Evolutionary conservation across 2,888 invertebrate species (phyloP).

Genomic region (Caenorhabditis wallacei): DNA sequence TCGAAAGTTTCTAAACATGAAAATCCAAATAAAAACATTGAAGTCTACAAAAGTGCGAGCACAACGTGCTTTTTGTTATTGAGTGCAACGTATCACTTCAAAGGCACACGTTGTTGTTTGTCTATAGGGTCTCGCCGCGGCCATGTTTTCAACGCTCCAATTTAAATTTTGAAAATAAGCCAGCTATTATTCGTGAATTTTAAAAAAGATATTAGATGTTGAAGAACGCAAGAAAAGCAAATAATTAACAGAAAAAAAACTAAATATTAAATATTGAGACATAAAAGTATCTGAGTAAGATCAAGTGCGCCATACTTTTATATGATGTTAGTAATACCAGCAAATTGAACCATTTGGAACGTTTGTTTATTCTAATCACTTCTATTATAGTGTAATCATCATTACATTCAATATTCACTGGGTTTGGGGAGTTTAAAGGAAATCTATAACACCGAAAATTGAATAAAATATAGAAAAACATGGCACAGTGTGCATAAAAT

Average conservation of each 20-base stretch:
- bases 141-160: conserved; percentile 9
- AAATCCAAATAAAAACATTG: not conserved
- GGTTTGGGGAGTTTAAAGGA: conserved; percentile 21
- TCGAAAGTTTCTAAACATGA: not conserved
- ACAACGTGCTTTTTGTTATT: conserved; percentile 25
- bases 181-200: not conserved
- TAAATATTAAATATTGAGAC: too few relatives aligned
- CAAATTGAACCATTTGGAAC: not conserved
- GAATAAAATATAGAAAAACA: conserved; percentile 14
- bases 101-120: conserved; percentile 55
- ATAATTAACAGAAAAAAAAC: too few relatives aligned
- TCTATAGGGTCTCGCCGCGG: conserved; percentile 52
- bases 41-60: not conserved
- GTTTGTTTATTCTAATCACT: too few relatives aligned
- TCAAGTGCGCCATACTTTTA: not conserved
- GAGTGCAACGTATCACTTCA: conserved; percentile 63
- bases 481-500: conserved; percentile 39
- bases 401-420: conserved; percentile 33
- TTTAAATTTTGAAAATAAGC: not conserved
- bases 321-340: not conserved
- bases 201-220: too few relatives aligned
- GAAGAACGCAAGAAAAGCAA: too few relatives aligned
- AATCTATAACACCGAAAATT: conserved; percentile 41
- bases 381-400: not conserved
- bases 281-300: not conserved